These are phyloP conservation scores for Hirudinaria manillensis DNA, from an alignment of 2,888 invertebrate species.

Conservation along the genomic window DNA sequence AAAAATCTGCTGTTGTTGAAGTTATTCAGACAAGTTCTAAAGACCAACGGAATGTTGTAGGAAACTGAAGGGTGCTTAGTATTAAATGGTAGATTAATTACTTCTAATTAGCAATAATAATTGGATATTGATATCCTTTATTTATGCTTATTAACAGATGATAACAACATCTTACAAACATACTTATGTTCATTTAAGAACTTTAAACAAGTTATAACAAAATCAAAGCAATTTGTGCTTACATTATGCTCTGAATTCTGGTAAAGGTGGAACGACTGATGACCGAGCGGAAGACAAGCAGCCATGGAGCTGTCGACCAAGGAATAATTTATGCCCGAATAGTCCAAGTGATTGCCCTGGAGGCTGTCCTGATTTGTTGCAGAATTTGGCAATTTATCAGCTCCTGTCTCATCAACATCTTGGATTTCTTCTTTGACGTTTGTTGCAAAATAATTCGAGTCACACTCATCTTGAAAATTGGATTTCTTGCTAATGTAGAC, in stretches of 20 bases:
- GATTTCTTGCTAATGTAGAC: no score
- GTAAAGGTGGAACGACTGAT: conserved; percentile 18
- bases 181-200: not conserved
- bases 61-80: no score
- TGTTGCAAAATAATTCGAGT: not conserved
- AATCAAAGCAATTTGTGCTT: not conserved
- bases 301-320: not conserved
- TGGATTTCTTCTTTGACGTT: conserved; percentile 14
- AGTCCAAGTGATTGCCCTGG: not conserved
- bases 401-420: not conserved
- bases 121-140: no score
- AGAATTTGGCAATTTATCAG: no score
- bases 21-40: no score
- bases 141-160: not conserved
- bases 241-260: conserved; percentile 9
- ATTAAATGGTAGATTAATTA: no score
- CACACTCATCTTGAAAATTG: not conserved
- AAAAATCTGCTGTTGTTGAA: no score
- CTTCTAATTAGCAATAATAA: no score
- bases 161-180: not conserved
- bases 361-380: no score
- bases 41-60: no score
- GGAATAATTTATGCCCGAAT: not conserved
- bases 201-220: not conserved
- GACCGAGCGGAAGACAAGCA: not conserved